Evolutionary conservation across 2,888 invertebrate genomes (phyloP), one percentile per base, ranked within the genome.

Genomic region (Tinea trinotella): DNA sequence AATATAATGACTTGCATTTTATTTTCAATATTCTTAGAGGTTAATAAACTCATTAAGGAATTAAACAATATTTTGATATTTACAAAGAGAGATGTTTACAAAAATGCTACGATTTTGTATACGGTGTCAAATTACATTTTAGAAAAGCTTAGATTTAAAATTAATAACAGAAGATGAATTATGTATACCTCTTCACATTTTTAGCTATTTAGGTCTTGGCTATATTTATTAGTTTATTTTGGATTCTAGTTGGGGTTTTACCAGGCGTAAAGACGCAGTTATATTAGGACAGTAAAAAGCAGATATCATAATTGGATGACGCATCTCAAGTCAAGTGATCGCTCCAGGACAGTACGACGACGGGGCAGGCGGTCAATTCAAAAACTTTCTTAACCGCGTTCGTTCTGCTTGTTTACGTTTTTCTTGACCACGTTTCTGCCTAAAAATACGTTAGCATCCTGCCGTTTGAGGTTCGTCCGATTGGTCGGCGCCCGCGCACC

Each of bases 401-500:
- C 71, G 65, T 68, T 70, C 64, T 65, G 72, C 74, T 76, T 84
- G 84, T 85, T 85, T 84, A 84, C 82, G 78, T 81, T 83, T 80
- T 78, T 75, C 74, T 68, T 76, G 72, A 79, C 78, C 83, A 84
- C 79, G 83, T 76, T 82, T 75, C 70, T 68, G 63, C 71, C 84
- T 85, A 84, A 81, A 84, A 84, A 84, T 84, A 85, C 76, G 74
- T 71, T 64, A 76, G 75, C 77, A 79, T 84, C 83, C 84, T 85
- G 78, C 79, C 84, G 84, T 81, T 85, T 85, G 79, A 74, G 82
- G 70, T 72, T 71, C 68, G 65, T 74, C 76, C 74, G 59, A 85
- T 85, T 85, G 84, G 84, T 70, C 76, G 66, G 64, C 70, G 74
- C 70, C 56, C 57, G 68, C 74, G 74, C 75, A 79, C 20, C 35